Evolutionary conservation across 2,888 invertebrate species (phyloP), one percentile per base, ranked within the genome.

Genomic region (Gastracanthus pulcherrimus): DNA sequence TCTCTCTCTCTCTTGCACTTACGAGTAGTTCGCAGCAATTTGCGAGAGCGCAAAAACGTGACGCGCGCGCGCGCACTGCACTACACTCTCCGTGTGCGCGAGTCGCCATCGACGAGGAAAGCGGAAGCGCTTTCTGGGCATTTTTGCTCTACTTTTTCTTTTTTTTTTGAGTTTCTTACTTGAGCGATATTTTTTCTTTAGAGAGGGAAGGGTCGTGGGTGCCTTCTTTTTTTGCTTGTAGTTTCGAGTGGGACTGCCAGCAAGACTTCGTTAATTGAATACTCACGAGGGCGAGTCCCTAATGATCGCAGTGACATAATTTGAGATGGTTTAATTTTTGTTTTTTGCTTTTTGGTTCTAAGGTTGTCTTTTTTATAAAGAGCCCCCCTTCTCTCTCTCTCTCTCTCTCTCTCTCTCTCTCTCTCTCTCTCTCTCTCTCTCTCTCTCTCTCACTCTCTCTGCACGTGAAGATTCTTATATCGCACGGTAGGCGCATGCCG

Each of bases 11-110:
- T 55, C 29, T 23, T 23, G 60, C 38, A 60, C 64, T 60, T 76
- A 80, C 60, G 48, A 19, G 48, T 9, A 72, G 81, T 72, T 60
- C n/a, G n/a, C 75, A 70, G 83, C 83, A 85, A 85, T 85, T 85
- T 85, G 84, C 84, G 83, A 81, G 81, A 81, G 66, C 72, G 82
- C n/a, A 84, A 85, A 85, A 85, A 85, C 82, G 83, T 83, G 84
- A 84, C 83, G 76, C n/a, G 67, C 62, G 69, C 16, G 34, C 4
- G 62, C 19, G 41, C 36, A 38, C 31, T 38, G n/a, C 45, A 67
- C 55, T 38, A 16, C 9, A 31, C n/a, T n/a, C n/a, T n/a, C n/a
- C n/a, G n/a, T n/a, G n/a, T n/a, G n/a, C n/a, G n/a, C n/a, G n/a
- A n/a, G n/a, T 11, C 23, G 7, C 9, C 77, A 34, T 79, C 41